Conservation (phyloP, 2,113 vertebrate species). For the Ammospiza nelsoni region DNA sequence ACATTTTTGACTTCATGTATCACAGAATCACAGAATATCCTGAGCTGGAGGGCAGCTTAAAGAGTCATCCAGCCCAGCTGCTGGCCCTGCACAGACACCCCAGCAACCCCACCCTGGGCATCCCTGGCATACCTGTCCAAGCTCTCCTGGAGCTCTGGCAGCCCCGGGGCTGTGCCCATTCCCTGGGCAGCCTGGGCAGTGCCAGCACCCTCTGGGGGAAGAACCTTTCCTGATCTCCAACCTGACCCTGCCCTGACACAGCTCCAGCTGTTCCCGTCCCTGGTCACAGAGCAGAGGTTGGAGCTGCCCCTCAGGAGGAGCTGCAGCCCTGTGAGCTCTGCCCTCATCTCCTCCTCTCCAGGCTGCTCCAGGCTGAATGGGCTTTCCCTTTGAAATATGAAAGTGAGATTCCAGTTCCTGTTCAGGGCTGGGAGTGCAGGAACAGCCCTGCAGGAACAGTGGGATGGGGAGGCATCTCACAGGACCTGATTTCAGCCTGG, state of each 20-base stretch:
- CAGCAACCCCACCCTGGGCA: not conserved
- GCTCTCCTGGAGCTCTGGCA: not conserved
- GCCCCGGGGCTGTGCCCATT: not conserved
- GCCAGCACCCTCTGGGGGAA: not conserved
- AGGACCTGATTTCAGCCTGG: not conserved
- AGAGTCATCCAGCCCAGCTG: fast-evolving
- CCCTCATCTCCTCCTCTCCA: not conserved
- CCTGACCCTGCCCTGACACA: fast-evolving
- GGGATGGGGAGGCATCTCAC: not conserved
- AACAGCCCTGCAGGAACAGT: fast-evolving
- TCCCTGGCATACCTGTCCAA: fast-evolving
- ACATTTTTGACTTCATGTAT: not conserved
- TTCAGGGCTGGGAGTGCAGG: not conserved
- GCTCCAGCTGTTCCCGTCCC: fast-evolving
- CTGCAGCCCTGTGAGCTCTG: not conserved
- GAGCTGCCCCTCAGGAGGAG: not conserved
- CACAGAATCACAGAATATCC: not conserved
- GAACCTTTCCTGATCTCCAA: fast-evolving
- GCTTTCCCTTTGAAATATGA: not conserved
- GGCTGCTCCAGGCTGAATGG: not conserved
- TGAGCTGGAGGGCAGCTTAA: not conserved
- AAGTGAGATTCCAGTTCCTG: not conserved
- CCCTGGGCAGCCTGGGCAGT: not conserved
- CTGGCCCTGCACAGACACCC: not conserved
- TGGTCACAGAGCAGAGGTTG: not conserved